A percentile compares a stretch with the other conserved stretches of the same genome.
These are phyloP conservation scores for Apotomis betuletana DNA, from an alignment of 2,888 invertebrate genomes.

Conservation along the genomic window DNA sequence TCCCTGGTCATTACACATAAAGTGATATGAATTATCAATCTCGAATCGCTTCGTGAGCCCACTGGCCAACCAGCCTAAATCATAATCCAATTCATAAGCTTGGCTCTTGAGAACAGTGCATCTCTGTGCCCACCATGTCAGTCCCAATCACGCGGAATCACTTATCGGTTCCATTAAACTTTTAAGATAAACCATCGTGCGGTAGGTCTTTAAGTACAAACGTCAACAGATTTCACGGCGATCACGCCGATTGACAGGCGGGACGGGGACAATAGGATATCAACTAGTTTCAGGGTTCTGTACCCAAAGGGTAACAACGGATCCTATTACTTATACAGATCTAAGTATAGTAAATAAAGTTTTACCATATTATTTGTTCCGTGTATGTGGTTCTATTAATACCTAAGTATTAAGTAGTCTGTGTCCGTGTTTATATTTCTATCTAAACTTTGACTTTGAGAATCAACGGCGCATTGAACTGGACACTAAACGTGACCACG, in stretches of 20 bases:
- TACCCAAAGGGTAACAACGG: no score
- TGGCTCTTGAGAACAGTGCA: slow-evolving; percentile 6
- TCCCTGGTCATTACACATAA: not conserved
- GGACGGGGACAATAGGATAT: slow-evolving; percentile 42
- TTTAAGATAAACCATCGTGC: slow-evolving; percentile 51
- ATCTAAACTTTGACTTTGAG: no score
- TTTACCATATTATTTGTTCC: no score
- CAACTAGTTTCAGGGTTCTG: not conserved
- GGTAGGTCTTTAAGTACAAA: slow-evolving; percentile 61
- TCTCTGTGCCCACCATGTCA: slow-evolving; percentile 4
- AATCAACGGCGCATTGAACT: no score
- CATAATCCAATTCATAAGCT: not conserved
- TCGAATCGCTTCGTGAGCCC: not conserved
- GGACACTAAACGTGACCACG: no score
- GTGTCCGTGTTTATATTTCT: no score
- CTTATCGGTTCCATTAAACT: slow-evolving; percentile 46
- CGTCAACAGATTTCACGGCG: slow-evolving; percentile 66
- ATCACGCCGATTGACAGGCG: slow-evolving; percentile 66
- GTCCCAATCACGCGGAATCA: slow-evolving; percentile 35
- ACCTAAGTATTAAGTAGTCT: no score
- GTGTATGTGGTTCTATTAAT: no score
- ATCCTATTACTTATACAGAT: no score
- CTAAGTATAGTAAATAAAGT: no score
- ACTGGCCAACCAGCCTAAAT: not conserved
- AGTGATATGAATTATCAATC: not conserved